These are phyloP conservation scores for Capreolus pygargus DNA, from an alignment of 2,113 vertebrate species.

Conservation along the genomic window DNA sequence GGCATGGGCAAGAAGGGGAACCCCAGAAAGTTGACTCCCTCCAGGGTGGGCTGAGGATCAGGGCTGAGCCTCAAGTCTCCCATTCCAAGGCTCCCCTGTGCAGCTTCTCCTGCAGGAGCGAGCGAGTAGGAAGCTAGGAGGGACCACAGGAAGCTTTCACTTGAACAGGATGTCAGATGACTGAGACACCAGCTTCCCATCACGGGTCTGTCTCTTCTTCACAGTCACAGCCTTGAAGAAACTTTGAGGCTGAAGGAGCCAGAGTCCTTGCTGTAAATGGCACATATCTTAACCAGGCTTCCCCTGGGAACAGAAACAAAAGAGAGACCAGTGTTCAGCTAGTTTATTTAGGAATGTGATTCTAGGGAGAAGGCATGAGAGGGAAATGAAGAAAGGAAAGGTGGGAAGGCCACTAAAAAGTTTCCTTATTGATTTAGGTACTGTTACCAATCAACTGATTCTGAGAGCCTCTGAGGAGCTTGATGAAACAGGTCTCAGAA, in stretches of 20 bases:
- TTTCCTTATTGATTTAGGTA: background rate
- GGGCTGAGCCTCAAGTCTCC: background rate
- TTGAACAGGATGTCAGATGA: slow-evolving; percentile 87
- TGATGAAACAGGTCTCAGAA: background rate
- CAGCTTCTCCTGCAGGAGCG: background rate
- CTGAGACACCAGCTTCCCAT: slow-evolving; percentile 90
- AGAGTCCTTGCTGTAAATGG: background rate
- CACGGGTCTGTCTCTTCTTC: slow-evolving; percentile 93
- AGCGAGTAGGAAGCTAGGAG: background rate
- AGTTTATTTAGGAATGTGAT: background rate
- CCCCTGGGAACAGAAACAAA: background rate
- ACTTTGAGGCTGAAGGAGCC: background rate
- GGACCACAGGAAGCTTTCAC: background rate
- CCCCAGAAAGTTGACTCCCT: background rate
- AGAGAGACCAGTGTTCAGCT: background rate
- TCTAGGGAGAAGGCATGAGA: background rate
- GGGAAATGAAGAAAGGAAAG: background rate
- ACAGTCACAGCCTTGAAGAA: slow-evolving; percentile 87
- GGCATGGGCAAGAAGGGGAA: background rate
- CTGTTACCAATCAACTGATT: background rate
- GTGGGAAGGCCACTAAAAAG: background rate
- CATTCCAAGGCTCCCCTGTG: background rate
- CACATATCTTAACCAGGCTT: background rate
- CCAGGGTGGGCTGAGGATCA: background rate
- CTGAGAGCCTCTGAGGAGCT: background rate